Conservation (phyloP, 1,140 invertebrate genomes). For the Sesamia nonagrioides region DNA sequence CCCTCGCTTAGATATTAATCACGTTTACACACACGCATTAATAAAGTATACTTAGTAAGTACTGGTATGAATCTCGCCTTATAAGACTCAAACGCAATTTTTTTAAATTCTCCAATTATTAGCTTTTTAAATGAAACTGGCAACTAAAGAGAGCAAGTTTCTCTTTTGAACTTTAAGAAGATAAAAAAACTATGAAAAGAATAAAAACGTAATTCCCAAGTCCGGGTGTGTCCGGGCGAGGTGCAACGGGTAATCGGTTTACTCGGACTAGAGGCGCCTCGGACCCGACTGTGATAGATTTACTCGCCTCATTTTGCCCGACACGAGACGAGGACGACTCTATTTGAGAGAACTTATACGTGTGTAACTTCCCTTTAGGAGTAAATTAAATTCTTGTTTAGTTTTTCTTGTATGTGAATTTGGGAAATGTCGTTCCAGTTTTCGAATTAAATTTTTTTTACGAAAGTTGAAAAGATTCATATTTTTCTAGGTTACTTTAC, state of each 20-base stretch:
- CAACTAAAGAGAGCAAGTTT: too few relatives aligned
- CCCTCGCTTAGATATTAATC: constrained; percentile 35
- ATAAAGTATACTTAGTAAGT: too few relatives aligned
- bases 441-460: background rate
- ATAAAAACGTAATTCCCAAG: constrained; percentile 10
- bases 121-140: background rate
- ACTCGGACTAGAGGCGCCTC: constrained; percentile 40
- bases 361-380: constrained; percentile 24
- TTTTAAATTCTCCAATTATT: background rate
- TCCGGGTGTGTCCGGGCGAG: constrained; percentile 14
- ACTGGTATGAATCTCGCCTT: background rate
- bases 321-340: constrained; percentile 25
- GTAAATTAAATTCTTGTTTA: constrained; percentile 36
- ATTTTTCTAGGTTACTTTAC: too few relatives aligned
- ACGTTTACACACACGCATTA: background rate
- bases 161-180: too few relatives aligned
- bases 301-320: constrained; percentile 55
- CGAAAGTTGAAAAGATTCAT: background rate
- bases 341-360: constrained; percentile 41
- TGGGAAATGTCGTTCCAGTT: background rate
- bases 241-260: constrained; percentile 54
- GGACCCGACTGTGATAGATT: constrained; percentile 48
- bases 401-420: constrained; percentile 25
- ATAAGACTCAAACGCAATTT: background rate
- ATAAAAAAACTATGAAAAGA: background rate